These are phyloP conservation scores for Sminthopsis crassicaudata DNA, from an alignment of 2,113 vertebrate genomes.

Conservation along the genomic window DNA sequence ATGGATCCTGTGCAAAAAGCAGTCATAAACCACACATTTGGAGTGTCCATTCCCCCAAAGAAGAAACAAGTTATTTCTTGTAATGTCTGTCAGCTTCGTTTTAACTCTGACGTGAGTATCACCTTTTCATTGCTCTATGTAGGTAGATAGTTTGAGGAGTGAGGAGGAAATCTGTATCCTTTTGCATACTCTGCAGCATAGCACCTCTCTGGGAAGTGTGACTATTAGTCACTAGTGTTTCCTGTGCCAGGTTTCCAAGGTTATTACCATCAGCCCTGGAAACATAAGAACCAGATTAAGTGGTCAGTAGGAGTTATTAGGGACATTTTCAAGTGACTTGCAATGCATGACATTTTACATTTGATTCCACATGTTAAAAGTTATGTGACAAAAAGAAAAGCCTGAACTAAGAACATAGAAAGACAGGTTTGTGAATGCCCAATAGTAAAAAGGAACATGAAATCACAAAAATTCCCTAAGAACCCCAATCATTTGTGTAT, in stretches of 20 bases:
- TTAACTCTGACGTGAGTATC: conserved; percentile 97
- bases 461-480: conserved; percentile 7
- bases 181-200: background rate
- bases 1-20: conserved; percentile 99
- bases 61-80: conserved; percentile 98
- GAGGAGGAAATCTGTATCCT: conserved; percentile 3
- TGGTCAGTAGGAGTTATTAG: conserved; percentile 7
- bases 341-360: background rate
- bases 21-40: conserved; percentile 99
- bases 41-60: conserved; percentile 94
- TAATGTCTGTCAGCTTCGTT: conserved; percentile 96
- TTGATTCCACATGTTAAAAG: background rate
- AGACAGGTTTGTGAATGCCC: background rate
- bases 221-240: conserved; percentile 20
- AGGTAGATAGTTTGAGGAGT: background rate
- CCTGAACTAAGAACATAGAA: conserved; percentile 18
- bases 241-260: background rate
- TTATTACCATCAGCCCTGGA: background rate
- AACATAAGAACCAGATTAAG: conserved; percentile 10
- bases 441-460: background rate
- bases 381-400: conserved; percentile 52
- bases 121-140: conserved; percentile 42
- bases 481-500: conserved; percentile 13
- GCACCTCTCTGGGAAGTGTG: background rate
- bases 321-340: background rate